Base-by-base conservation (phyloP, 2,113 vertebrate species). In the Hirundichthys speculiger region DNA sequence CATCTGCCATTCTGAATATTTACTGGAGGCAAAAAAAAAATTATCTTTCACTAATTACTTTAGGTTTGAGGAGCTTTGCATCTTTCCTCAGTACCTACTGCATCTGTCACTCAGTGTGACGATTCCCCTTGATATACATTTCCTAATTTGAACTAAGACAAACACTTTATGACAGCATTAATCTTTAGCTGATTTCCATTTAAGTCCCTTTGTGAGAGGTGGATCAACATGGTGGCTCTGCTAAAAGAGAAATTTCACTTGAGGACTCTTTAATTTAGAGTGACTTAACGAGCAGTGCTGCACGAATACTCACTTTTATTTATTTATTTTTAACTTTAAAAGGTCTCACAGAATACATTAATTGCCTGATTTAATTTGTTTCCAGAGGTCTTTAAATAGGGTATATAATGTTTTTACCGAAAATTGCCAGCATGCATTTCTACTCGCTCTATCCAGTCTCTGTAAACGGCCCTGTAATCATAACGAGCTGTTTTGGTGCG, bases 111-210 rank as follows among this genome's bases (percentile, higher is more conserved):
- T 39, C 13, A 2, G 20, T 0, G 0, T 77, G 69, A 74, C 80
- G 73, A 59, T 78, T 70, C 48, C 59, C 66, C 41, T 19, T 20
- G 48, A 18, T 47, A 34, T 25, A 15, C 49, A 50, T 57, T 72
- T 79, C 42, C 64, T 62, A 77, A 71, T 62, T 49, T 64, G 85
- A 74, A 63, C 69, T 55, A 76, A 75, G 77, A 63, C 72, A 84
- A 88, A 85, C 79, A 89, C 64, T 74, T 72, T 72, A 56, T 81
- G 69, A 70, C 56, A 59, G 69, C 51, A 62, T 75, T 45, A 58
- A 69, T 45, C 64, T 79, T 67, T 75, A 73, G 86, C 53, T 88
- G 77, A 81, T 83, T 76, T 66, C 64, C 78, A 83, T 86, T 84
- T 76, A 78, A 84, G 77, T 53, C 57, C 58, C 65, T 21, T 30